phyloP scores from a whole-genome alignment of 2,797 vertebrate genomes.

The Bovichtus variegatus region DNA sequence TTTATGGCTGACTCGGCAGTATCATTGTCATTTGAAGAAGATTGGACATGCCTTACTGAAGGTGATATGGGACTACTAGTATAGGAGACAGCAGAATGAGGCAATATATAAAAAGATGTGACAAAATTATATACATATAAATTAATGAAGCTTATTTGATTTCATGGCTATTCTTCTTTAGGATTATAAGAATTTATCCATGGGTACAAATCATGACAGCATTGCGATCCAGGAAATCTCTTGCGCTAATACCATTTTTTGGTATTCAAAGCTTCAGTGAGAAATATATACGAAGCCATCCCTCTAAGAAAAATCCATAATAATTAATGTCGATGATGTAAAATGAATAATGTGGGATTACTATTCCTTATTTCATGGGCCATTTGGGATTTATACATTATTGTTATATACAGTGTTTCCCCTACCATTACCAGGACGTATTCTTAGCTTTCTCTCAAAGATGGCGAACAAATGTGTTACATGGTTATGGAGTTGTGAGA shows the following conservation, averaged over 20 bases:
- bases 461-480: not conserved
- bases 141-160: slow-evolving; percentile 44
- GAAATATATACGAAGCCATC: too few relatives aligned
- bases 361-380: too few relatives aligned
- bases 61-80: slow-evolving; percentile 44
- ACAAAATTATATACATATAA: slow-evolving; percentile 33
- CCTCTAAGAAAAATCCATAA: too few relatives aligned
- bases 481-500: not conserved
- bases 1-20: slow-evolving; percentile 67
- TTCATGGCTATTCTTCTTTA: slow-evolving; percentile 23
- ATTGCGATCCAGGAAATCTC: slow-evolving; percentile 11
- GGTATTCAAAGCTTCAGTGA: too few relatives aligned
- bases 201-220: slow-evolving; percentile 35
- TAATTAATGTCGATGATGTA: too few relatives aligned
- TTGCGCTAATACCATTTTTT: too few relatives aligned
- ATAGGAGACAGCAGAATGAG: slow-evolving; percentile 31
- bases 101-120: slow-evolving; percentile 22
- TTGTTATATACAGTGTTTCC: too few relatives aligned
- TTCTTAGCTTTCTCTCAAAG: not conserved
- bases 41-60: slow-evolving; percentile 63
- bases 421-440: too few relatives aligned
- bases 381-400: too few relatives aligned
- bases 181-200: slow-evolving; percentile 31
- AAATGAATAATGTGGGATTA: too few relatives aligned
- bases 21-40: slow-evolving; percentile 65